Conservation (phyloP, 2,888 invertebrate genomes). For the Dicyrtomina minuta region DNA sequence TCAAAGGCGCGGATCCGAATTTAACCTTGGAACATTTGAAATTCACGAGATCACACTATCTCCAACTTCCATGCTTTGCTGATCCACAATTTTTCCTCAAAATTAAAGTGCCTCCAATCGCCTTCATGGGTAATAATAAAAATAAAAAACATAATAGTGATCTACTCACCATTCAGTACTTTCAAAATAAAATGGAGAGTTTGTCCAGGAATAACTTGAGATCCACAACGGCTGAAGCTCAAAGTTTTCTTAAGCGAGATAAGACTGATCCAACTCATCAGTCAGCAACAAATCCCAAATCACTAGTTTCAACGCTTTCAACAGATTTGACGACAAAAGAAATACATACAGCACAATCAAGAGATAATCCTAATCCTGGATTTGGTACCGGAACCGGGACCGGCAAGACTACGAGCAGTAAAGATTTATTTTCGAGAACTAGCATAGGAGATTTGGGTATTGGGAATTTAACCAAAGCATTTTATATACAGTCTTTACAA, state of each 20-base stretch:
- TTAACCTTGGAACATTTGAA: conserved; percentile 19
- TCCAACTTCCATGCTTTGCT: conserved; percentile 17
- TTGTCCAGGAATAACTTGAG: conserved; percentile 7
- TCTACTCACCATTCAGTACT: conserved; percentile 5
- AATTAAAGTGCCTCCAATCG: conserved; percentile 12
- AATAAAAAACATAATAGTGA: conserved; percentile 2
- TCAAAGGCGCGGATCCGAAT: conserved; percentile 20
- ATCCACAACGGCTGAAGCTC: not conserved
- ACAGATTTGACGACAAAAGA: no score
- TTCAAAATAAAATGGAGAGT: conserved; percentile 17
- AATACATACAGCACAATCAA: no score
- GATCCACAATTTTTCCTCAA: conserved; percentile 15
- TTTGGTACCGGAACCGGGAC: no score
- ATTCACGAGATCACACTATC: conserved; percentile 12
- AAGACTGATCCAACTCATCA: no score
- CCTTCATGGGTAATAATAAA: conserved; percentile 4
- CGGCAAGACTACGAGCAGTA: no score
- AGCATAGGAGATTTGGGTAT: no score
- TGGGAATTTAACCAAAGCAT: not conserved
- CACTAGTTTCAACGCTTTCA: no score
- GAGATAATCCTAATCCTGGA: no score
- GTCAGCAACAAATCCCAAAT: no score
- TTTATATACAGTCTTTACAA: conserved; percentile 1
- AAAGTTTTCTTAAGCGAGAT: not conserved
- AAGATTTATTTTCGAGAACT: no score